Percentiles rank a stretch among this genome's conserved stretches.
phyloP scores from a whole-genome alignment of 2,113 vertebrate genomes.

The Eubucco bourcierii region DNA sequence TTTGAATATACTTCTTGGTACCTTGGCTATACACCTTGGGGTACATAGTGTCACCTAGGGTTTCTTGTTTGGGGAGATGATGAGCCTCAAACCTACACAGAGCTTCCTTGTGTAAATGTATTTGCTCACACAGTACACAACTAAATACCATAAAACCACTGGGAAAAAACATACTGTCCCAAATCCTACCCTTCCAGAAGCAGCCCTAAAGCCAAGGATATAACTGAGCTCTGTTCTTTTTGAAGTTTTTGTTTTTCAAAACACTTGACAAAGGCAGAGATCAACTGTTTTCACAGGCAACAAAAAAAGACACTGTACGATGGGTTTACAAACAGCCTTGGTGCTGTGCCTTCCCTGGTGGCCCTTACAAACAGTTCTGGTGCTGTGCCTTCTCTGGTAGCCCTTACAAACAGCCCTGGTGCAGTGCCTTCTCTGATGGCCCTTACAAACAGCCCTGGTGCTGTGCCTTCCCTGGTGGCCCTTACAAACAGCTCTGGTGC shows the following conservation, averaged over 20 bases:
- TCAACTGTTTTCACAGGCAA: rapidly evolving
- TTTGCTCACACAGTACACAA: background rate
- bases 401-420: background rate
- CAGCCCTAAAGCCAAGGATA: background rate
- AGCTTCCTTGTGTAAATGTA: background rate
- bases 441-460: background rate
- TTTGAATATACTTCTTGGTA: background rate
- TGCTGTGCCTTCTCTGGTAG: background rate
- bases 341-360: background rate
- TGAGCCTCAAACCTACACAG: background rate
- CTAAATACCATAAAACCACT: background rate
- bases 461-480: background rate
- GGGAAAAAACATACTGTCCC: background rate
- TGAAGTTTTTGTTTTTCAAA: background rate
- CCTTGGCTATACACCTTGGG: background rate
- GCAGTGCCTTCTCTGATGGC: background rate
- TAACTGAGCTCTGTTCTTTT: background rate
- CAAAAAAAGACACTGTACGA: background rate
- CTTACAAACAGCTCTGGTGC: background rate
- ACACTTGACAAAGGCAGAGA: background rate
- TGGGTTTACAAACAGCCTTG: rapidly evolving
- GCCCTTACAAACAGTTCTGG: background rate
- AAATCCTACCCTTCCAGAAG: background rate
- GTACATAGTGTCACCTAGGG: background rate
- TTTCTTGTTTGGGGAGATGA: background rate